Evolutionary conservation across 2,113 vertebrate species (phyloP), one percentile per base, ranked within the genome.

Genomic region (Albula goreensis): DNA sequence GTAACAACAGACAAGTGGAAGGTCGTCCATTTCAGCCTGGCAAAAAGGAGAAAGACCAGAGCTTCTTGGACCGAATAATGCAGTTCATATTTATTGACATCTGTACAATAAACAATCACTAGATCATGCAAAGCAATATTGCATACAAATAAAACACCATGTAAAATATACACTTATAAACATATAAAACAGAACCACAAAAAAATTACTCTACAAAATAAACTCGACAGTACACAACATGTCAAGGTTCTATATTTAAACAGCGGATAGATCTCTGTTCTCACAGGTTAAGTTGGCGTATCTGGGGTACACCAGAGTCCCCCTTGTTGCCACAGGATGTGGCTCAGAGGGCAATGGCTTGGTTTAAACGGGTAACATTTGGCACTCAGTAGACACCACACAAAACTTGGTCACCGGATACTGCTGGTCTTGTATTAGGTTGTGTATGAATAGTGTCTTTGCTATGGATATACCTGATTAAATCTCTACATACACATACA

Each of bases 401-500:
- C 22, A 70, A 70, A 70, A 17, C n/a, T 70, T 22, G 5, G 6
- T 70, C 6, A 9, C 6, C 12, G 53, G 12, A 12, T n/a, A 6
- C 22, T 70, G 17, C 70, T 70, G 63, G n/a, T 31, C n/a, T 74
- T 25, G 25, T 22, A 74, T 74, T 74, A 31, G n/a, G 2, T 70
- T 22, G n/a, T 74, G 8, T 74, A 2, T 5, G 22, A 31, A 74
- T n/a, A 74, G 70, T 74, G 70, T 81, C 10, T 5, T 1, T 57
- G 48, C 50, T 74, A 82, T 13, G 15, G 41, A 31, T 31, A 12
- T 60, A 25, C 52, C 78, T 85, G 77, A 31, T 41, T 11, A 49
- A 77, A 79, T 57, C 77, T 85, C 50, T 81, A 31, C 85, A 48
- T 82, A 80, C 0, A 86, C 56, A 80, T 86, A 78, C 50, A 49